Conservation (phyloP, 2,888 invertebrate species). For the Anodontia alba region DNA sequence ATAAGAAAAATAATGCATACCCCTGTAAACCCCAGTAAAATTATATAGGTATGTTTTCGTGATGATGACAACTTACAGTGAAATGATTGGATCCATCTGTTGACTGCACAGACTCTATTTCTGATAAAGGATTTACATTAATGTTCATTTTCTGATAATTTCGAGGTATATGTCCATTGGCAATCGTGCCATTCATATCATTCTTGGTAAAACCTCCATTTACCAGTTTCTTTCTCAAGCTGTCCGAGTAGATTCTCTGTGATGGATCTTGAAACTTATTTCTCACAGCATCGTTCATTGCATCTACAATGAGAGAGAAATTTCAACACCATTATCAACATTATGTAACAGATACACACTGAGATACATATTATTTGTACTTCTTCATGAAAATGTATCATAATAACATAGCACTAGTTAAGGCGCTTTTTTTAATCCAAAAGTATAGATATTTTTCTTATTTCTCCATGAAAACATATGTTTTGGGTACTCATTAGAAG, state of each 20-base stretch:
- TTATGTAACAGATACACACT: too few species aligned
- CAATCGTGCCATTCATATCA: conserved; percentile 71
- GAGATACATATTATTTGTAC: too few species aligned
- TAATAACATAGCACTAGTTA: too few species aligned
- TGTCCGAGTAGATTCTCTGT: conserved; percentile 74
- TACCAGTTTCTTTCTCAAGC: conserved; percentile 73
- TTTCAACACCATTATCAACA: background rate
- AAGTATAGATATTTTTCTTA: too few species aligned
- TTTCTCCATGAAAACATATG: too few species aligned
- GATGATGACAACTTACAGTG: conserved; percentile 58
- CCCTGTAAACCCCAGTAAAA: too few species aligned
- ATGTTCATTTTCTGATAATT: conserved; percentile 75
- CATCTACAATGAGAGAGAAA: conserved; percentile 51
- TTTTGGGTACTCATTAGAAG: too few species aligned
- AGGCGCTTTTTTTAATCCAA: too few species aligned
- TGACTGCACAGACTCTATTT: conserved; percentile 57
- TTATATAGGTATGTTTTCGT: too few species aligned
- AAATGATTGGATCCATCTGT: conserved; percentile 56
- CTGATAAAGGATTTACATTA: conserved; percentile 74
- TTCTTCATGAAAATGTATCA: too few species aligned
- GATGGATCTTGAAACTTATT: conserved; percentile 75
- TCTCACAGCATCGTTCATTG: conserved; percentile 69
- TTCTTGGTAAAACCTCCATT: conserved; percentile 72
- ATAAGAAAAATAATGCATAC: too few species aligned
- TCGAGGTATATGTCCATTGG: conserved; percentile 73